phyloP scores from a whole-genome alignment of 2,113 vertebrate genomes.

The Chaetodon trifascialis region DNA sequence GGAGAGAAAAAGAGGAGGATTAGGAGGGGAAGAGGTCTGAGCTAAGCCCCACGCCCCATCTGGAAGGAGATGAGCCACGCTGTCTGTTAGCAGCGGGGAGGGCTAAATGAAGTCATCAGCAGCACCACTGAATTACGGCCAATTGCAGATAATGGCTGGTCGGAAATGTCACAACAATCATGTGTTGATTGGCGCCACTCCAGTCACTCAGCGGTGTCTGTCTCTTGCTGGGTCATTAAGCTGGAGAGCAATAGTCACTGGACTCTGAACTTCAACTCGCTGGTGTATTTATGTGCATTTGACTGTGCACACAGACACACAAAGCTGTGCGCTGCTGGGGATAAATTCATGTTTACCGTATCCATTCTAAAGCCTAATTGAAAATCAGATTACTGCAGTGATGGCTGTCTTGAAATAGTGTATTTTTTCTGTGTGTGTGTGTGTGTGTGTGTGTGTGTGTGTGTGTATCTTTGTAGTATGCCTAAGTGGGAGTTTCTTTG shows the following conservation, averaged over 20 bases:
- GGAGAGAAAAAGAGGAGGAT: slow-evolving; percentile 49
- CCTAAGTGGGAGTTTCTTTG: not conserved
- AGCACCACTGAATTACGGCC: slow-evolving; percentile 53
- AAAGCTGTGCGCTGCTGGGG: not conserved
- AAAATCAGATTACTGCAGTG: not conserved
- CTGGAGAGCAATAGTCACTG: slow-evolving; percentile 37
- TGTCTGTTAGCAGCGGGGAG: slow-evolving; percentile 3
- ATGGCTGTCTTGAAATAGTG: slow-evolving; percentile 3
- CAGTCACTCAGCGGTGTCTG: slow-evolving; percentile 41
- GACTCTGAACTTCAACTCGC: slow-evolving; percentile 43
- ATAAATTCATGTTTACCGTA: not conserved
- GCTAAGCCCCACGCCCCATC: slow-evolving; percentile 55
- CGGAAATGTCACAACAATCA: slow-evolving; percentile 74
- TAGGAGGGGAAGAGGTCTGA: slow-evolving; percentile 44
- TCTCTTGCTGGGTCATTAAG: slow-evolving; percentile 50
- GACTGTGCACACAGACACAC: slow-evolving; percentile 8
- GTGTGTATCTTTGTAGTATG: not conserved
- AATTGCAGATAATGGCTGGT: slow-evolving; percentile 51
- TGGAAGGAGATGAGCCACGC: slow-evolving; percentile 60
- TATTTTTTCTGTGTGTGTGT: not conserved
- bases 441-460: not conserved
- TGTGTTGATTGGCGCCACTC: slow-evolving; percentile 58
- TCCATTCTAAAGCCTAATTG: not conserved
- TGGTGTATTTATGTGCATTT: not conserved
- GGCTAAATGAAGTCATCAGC: slow-evolving; percentile 54